phyloP scores from a whole-genome alignment of 2,113 vertebrate species.

The Piprites chloris region DNA sequence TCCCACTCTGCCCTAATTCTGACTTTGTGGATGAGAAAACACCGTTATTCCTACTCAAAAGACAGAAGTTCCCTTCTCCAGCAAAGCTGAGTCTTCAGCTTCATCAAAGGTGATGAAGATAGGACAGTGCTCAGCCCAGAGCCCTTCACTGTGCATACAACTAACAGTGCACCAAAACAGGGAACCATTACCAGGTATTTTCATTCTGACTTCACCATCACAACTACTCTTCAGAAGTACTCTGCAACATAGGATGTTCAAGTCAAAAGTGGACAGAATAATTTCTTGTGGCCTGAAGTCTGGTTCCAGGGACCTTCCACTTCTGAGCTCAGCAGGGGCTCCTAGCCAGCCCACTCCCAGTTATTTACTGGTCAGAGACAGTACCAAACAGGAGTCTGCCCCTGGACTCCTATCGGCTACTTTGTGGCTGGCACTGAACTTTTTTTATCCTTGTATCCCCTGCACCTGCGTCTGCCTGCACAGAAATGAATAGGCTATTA shows the following conservation, averaged over 20 bases:
- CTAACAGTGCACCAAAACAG: neutral
- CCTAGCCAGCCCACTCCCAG: neutral
- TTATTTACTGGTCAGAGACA: neutral
- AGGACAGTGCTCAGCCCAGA: neutral
- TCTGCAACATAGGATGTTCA: neutral
- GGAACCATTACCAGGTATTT: neutral
- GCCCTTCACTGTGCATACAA: neutral
- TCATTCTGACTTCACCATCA: neutral
- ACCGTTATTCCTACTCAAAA: neutral
- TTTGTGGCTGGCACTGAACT: neutral
- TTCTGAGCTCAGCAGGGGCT: neutral
- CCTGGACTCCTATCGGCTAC: neutral
- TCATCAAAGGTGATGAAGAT: neutral
- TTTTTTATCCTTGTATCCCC: neutral
- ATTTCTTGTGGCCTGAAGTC: neutral
- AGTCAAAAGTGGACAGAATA: neutral
- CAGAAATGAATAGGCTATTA: slow-evolving; percentile 45
- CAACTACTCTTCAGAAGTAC: neutral
- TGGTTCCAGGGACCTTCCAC: neutral
- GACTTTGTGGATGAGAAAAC: neutral
- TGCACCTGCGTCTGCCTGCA: neutral
- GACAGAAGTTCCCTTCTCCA: neutral
- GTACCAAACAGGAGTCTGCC: neutral
- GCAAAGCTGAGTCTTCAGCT: neutral
- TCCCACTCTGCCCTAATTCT: neutral